Conservation (phyloP, 2,888 invertebrate species). For the Acanthosepion lycidas region DNA sequence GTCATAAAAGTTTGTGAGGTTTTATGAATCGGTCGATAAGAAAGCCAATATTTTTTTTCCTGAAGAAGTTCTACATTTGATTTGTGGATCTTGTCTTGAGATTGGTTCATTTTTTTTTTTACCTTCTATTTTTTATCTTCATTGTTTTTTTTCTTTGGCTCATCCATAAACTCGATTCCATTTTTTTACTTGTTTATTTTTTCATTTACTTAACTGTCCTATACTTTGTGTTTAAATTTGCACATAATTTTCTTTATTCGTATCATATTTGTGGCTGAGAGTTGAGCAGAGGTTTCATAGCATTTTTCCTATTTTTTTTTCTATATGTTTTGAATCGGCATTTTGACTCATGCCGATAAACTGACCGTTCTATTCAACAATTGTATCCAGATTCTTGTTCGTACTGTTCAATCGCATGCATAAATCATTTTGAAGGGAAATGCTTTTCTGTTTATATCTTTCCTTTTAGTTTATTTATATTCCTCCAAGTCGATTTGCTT, state of each 20-base stretch:
- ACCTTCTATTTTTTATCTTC: too few species aligned
- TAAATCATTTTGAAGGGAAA: background rate
- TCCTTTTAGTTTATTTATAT: background rate
- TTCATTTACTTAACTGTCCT: background rate
- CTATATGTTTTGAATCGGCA: background rate
- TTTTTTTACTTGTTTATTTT: background rate
- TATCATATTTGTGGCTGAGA: background rate
- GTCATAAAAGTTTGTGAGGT: too few species aligned
- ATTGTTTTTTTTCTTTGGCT: too few species aligned
- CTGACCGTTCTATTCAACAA: slow-evolving; percentile 6
- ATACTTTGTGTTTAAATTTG: background rate
- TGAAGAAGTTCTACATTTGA: too few species aligned
- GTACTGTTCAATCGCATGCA: background rate
- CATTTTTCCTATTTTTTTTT: background rate
- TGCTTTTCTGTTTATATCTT: background rate
- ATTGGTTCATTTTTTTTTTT: too few species aligned
- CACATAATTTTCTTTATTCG: background rate
- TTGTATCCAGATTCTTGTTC: background rate
- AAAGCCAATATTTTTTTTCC: too few species aligned
- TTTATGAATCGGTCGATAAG: too few species aligned
- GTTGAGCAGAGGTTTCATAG: background rate
- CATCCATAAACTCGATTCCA: too few species aligned
- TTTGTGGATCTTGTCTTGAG: too few species aligned
- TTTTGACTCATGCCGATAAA: background rate
- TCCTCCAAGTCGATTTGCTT: background rate